These are phyloP conservation scores for Chalcis sispes DNA, from an alignment of 2,888 invertebrate genomes.

Conservation along the genomic window DNA sequence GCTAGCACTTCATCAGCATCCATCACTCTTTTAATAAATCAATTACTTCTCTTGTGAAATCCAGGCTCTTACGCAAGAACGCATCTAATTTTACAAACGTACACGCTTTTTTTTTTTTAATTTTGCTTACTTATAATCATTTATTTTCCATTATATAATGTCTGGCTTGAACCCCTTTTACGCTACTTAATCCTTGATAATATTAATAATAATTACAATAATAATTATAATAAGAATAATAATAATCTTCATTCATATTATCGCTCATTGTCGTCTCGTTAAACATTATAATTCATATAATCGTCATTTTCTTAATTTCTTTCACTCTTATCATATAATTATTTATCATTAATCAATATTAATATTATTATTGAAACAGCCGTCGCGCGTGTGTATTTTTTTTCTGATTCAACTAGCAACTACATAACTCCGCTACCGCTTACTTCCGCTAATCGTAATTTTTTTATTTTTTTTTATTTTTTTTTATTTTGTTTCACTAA, in stretches of 20 bases:
- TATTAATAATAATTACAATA: slow-evolving; percentile 35
- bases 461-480: slow-evolving; percentile 49
- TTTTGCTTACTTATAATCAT: slow-evolving; percentile 20
- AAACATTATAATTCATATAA: slow-evolving; percentile 9
- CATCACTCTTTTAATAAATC: slow-evolving; percentile 40
- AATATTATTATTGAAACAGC: slow-evolving; percentile 71
- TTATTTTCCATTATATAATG: slow-evolving; percentile 6
- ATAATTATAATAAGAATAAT: slow-evolving; percentile 37
- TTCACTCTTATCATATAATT: slow-evolving; percentile 50
- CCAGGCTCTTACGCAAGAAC: slow-evolving; percentile 58
- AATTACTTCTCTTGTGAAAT: slow-evolving; percentile 56
- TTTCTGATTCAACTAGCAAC: slow-evolving; percentile 66
- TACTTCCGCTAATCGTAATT: slow-evolving; percentile 65
- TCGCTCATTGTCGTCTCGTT: slow-evolving; percentile 14
- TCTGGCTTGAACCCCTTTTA: slow-evolving; percentile 21
- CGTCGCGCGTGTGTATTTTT: slow-evolving; percentile 68
- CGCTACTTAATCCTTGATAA: slow-evolving; percentile 44
- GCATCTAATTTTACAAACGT: slow-evolving; percentile 59
- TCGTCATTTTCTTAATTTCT: slow-evolving; percentile 22
- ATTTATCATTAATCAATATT: slow-evolving; percentile 54
- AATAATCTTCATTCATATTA: slow-evolving; percentile 19
- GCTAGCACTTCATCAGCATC: slow-evolving; percentile 51
- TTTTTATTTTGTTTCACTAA: slow-evolving; percentile 62
- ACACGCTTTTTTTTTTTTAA: slow-evolving; percentile 18
- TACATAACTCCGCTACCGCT: slow-evolving; percentile 72